A percentile compares a stretch with the other conserved stretches of the same genome.
Conservation (phyloP, 2,888 invertebrate species). For the Euplagia quadripunctaria region DNA sequence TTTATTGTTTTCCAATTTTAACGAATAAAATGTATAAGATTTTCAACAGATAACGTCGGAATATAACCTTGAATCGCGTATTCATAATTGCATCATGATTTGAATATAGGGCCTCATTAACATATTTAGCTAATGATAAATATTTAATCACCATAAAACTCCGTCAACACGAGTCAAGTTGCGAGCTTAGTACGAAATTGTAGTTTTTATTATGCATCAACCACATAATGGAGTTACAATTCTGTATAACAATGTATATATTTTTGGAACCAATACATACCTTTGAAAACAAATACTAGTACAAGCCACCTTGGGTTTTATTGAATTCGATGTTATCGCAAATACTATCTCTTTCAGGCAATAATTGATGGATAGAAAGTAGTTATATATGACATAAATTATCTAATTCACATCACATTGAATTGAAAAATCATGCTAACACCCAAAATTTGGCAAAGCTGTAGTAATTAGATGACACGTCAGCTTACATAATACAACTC, state of each 20-base stretch:
- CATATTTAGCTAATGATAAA: not conserved
- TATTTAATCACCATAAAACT: not conserved
- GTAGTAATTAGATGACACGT: slow-evolving; percentile 70
- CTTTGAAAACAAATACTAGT: too few species aligned
- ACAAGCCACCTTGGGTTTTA: not conserved
- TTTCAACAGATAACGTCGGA: not conserved
- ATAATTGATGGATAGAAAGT: not conserved
- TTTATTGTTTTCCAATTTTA: not conserved
- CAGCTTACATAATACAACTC: slow-evolving; percentile 52
- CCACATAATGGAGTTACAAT: not conserved
- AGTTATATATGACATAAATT: slow-evolving; percentile 7
- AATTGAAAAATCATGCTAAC: slow-evolving; percentile 25
- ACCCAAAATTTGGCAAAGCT: slow-evolving; percentile 35
- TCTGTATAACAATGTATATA: not conserved
- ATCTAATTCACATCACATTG: slow-evolving; percentile 7
- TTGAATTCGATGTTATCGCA: not conserved
- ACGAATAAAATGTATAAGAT: not conserved
- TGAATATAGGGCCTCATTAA: not conserved
- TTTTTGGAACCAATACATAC: too few species aligned
- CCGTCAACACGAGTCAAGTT: not conserved
- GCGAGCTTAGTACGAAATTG: not conserved
- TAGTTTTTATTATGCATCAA: not conserved
- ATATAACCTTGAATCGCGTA: slow-evolving; percentile 6
- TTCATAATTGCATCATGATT: not conserved
- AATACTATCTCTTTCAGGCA: not conserved